These are phyloP conservation scores for Vanessa atalanta DNA, from an alignment of 1,140 invertebrate genomes.

Conservation along the genomic window DNA sequence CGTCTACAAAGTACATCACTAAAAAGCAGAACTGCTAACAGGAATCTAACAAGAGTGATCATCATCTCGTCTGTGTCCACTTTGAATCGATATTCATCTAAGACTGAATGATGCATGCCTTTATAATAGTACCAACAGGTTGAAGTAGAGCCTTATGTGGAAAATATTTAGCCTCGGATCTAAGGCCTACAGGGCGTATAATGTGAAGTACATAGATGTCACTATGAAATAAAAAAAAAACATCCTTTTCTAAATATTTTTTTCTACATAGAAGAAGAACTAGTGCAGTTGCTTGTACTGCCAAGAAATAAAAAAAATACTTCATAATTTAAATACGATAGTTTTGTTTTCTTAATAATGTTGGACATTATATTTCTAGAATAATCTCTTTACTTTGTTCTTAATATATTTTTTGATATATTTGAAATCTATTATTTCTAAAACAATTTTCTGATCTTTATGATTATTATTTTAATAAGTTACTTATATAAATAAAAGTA, in stretches of 20 bases:
- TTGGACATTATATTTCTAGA: no score
- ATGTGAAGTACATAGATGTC: slow-evolving; percentile 5
- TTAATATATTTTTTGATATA: no score
- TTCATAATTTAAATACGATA: no score
- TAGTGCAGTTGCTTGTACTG: background rate
- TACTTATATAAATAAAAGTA: no score
- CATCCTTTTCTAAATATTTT: background rate
- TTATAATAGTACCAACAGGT: slow-evolving; percentile 65
- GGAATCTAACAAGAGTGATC: slow-evolving; percentile 41
- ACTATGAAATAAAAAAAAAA: background rate
- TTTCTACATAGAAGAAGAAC: background rate
- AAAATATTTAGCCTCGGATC: slow-evolving; percentile 52
- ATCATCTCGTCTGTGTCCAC: slow-evolving; percentile 48
- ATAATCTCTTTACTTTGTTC: no score
- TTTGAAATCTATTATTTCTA: no score
- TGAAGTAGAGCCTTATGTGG: slow-evolving; percentile 58
- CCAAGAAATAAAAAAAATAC: background rate
- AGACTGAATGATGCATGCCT: slow-evolving; percentile 53
- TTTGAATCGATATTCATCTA: slow-evolving; percentile 49
- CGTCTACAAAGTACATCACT: slow-evolving; percentile 36
- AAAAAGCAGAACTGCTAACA: slow-evolving; percentile 31
- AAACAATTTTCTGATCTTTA: no score
- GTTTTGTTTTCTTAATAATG: no score
- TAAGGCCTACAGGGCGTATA: slow-evolving; percentile 56
- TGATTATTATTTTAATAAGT: no score